A percentile compares a stretch with the other conserved stretches of the same genome.
Conservation (phyloP, 2,113 vertebrate genomes). For the Trinectes maculatus region DNA sequence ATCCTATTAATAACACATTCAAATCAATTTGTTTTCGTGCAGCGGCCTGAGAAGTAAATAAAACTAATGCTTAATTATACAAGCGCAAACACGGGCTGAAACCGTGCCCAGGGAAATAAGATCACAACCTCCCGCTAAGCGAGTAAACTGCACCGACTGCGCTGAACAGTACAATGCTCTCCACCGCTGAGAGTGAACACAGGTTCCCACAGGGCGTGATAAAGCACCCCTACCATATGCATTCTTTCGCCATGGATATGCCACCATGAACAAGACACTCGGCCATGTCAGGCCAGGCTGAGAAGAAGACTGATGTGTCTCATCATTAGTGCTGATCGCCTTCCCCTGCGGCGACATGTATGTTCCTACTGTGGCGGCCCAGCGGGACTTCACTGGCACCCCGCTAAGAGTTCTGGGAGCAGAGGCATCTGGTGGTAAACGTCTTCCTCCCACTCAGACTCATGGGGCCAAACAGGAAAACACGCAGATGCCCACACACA, state of each 20-base stretch:
- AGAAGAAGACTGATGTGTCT: conserved; percentile 73
- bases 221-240: conserved; percentile 73
- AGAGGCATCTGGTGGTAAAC: conserved; percentile 73
- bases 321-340: conserved; percentile 61
- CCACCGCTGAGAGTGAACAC: conserved; percentile 69
- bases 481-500: conserved; percentile 6
- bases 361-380: conserved; percentile 69
- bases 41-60: conserved; percentile 9
- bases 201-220: conserved; percentile 77
- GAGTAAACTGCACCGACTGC: conserved; percentile 59
- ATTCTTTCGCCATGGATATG: conserved; percentile 71
- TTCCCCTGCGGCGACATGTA: conserved; percentile 65
- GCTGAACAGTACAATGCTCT: conserved; percentile 64
- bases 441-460: conserved; percentile 41
- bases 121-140: conserved; percentile 69
- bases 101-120: conserved; percentile 18
- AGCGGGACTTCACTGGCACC: conserved; percentile 73
- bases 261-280: conserved; percentile 74
- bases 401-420: conserved; percentile 79
- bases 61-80: conserved; percentile 25
- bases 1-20: conserved; percentile 1
- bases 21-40: not conserved
- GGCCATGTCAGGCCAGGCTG: conserved; percentile 67
- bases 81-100: conserved; percentile 24
- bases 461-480: conserved; percentile 21